Conservation (phyloP, 2,888 invertebrate genomes). For the Nomada goodeniana region DNA sequence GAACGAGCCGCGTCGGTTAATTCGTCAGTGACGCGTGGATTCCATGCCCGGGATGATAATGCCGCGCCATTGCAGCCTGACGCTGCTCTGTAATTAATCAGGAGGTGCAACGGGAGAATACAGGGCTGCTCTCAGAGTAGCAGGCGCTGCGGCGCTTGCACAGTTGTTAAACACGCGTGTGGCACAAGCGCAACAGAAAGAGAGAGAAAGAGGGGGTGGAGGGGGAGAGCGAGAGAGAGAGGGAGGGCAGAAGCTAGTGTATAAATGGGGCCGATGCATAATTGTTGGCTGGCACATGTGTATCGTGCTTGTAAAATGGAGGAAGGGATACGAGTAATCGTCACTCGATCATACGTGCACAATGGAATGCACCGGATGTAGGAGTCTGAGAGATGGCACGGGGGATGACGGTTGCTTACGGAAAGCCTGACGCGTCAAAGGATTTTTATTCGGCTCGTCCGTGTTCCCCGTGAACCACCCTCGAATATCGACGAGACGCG, state of each 20-base stretch:
- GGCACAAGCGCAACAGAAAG: constrained; percentile 13
- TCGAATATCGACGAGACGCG: not conserved
- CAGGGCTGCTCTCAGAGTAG: constrained; percentile 42
- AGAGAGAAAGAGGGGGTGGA: constrained; percentile 13
- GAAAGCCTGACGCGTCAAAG: constrained; percentile 11
- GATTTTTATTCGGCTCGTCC: constrained; percentile 19
- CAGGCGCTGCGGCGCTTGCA: constrained; percentile 57
- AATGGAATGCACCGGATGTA: constrained; percentile 36
- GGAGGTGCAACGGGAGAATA: constrained; percentile 64
- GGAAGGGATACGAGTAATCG: constrained; percentile 30
- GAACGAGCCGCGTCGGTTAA: constrained; percentile 58
- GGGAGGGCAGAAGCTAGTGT: constrained; percentile 40
- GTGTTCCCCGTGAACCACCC: not conserved
- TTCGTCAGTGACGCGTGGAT: constrained; percentile 64
- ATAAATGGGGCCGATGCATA: constrained; percentile 60
- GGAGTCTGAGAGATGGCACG: not conserved
- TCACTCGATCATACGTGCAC: constrained; percentile 50
- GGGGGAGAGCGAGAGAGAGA: not conserved
- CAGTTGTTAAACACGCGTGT: constrained; percentile 51
- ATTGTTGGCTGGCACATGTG: constrained; percentile 56
- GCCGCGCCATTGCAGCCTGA: constrained; percentile 49
- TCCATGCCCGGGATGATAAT: constrained; percentile 64
- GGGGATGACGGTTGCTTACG: not conserved
- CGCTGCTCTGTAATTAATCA: constrained; percentile 77
- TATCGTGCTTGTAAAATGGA: constrained; percentile 31